Percentiles rank a stretch among this genome's conserved stretches.
phyloP scores from a whole-genome alignment of 2,113 vertebrate species.

The Acrocephalus arundinaceus region DNA sequence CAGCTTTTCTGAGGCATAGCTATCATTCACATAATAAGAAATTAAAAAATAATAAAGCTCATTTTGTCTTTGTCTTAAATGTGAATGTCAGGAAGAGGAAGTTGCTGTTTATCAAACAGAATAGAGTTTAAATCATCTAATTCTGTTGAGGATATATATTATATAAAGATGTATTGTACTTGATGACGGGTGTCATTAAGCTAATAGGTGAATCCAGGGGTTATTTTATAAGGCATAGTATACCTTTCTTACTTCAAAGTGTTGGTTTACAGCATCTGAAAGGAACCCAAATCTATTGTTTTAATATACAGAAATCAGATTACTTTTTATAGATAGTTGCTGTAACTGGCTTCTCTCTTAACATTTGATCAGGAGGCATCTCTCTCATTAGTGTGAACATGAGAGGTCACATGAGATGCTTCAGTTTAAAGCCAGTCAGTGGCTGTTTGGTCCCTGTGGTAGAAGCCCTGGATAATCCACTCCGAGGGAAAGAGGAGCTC shows the following conservation, averaged over 20 bases:
- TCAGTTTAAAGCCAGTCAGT: neutral
- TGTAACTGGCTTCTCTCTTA: neutral
- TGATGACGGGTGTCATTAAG: neutral
- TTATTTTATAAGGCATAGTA: neutral
- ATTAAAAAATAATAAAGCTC: neutral
- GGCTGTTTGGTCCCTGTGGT: neutral
- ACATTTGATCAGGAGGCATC: neutral
- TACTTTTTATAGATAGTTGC: neutral
- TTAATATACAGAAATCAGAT: neutral
- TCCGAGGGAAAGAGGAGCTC: neutral
- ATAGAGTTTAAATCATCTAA: neutral
- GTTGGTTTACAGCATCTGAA: neutral
- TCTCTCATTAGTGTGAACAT: neutral
- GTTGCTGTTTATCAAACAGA: neutral
- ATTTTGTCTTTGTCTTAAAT: neutral
- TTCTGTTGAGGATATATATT: neutral
- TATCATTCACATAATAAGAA: neutral
- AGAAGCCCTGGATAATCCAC: neutral
- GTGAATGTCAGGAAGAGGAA: neutral
- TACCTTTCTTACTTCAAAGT: neutral
- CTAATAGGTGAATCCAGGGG: neutral
- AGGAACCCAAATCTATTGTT: neutral
- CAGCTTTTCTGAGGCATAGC: neutral
- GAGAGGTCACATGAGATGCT: neutral
- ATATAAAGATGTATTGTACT: neutral